phyloP scores from a whole-genome alignment of 64 coral and sea anemone species.

The Stichodactyla helianthus region DNA sequence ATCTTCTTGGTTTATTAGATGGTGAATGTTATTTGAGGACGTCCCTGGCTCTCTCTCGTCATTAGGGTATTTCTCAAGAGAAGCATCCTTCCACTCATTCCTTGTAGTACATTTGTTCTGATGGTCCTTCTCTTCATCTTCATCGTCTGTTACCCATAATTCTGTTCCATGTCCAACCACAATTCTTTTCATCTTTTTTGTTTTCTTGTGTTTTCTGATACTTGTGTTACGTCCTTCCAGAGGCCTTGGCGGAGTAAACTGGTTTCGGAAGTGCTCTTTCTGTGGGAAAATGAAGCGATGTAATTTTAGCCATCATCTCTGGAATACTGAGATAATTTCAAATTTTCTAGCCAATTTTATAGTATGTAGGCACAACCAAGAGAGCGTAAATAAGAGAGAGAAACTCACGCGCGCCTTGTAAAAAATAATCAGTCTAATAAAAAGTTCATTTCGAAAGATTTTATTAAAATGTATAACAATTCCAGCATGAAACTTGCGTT shows the following conservation, averaged over 20 bases:
- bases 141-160: conserved; percentile 51
- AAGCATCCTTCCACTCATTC: background rate
- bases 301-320: background rate
- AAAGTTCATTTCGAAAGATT: too few species aligned
- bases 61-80: background rate
- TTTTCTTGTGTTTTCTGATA: conserved; percentile 54
- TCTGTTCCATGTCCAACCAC: conserved; percentile 51
- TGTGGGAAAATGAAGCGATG: conserved; percentile 4
- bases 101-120: background rate
- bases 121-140: conserved; percentile 52
- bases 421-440: too few species aligned
- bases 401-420: too few species aligned
- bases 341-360: background rate
- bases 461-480: too few species aligned
- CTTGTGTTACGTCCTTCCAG: conserved; percentile 73
- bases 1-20: conserved; percentile 13
- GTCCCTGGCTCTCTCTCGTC: conserved; percentile 25
- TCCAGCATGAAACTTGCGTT: too few species aligned
- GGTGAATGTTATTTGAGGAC: conserved; percentile 8
- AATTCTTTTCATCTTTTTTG: conserved; percentile 55
- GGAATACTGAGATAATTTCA: background rate
- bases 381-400: background rate
- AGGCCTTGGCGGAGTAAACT: conserved; percentile 48
- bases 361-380: background rate
- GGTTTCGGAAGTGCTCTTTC: conserved; percentile 75